These are phyloP conservation scores for Loris lydekkerianus DNA, from an alignment of 2,797 vertebrate species.

Conservation along the genomic window DNA sequence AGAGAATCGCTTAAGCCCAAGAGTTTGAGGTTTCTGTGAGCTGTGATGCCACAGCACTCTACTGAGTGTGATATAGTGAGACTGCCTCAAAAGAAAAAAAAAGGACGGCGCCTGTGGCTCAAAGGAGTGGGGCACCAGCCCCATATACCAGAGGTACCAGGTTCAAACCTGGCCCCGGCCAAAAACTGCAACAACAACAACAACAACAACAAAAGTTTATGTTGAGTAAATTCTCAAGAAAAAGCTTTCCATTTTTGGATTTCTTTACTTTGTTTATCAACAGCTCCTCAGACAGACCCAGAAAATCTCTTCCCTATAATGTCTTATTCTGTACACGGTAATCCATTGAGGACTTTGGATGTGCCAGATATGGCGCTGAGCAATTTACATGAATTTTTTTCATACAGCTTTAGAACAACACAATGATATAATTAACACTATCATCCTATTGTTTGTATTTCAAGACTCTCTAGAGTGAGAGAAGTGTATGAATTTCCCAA, in stretches of 20 bases:
- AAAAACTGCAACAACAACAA: too few species aligned
- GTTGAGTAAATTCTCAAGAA: conserved; percentile 22
- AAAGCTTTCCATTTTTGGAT: neutral
- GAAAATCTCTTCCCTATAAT: neutral
- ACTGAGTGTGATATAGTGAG: too few species aligned
- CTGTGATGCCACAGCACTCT: too few species aligned
- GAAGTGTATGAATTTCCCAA: neutral
- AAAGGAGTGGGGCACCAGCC: too few species aligned
- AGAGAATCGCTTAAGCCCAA: too few species aligned
- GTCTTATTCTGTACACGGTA: neutral
- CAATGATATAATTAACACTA: neutral
- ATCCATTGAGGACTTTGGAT: neutral
- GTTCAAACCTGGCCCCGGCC: too few species aligned
- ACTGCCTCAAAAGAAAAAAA: too few species aligned
- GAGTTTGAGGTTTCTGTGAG: too few species aligned
- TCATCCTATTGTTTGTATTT: neutral
- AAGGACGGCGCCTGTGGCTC: too few species aligned
- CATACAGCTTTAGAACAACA: neutral
- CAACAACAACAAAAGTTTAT: neutral
- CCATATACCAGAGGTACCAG: too few species aligned
- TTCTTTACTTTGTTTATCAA: neutral
- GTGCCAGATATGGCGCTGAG: neutral
- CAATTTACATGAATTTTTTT: neutral
- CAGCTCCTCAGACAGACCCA: neutral
- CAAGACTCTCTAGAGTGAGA: neutral